Evolutionary conservation across 2,888 invertebrate species (phyloP), one percentile per base, ranked within the genome.

Genomic region (Epiblema foenella): DNA sequence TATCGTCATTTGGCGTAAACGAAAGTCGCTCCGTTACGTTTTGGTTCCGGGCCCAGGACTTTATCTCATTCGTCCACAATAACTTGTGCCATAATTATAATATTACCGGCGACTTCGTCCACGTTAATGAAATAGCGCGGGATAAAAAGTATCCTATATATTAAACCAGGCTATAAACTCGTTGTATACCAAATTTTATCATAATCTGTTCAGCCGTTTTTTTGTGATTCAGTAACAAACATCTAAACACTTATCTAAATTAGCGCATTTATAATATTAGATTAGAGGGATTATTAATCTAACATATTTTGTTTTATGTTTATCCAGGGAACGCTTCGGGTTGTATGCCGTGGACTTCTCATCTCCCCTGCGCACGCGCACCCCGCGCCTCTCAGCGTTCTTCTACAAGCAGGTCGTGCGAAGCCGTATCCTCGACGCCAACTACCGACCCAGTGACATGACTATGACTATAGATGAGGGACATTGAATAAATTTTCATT

Each of bases 311-410:
- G 8, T 5, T 33, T 24, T 42, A 24, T 20, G 9, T 18, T 33
- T 24, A n/a, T 62, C 3, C 78, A 95, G 94, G 11, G 86, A 91
- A 73, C 90, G 89, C 78, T 96, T 95, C 84, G 96, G 96, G 18
- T 73, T 96, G 2, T 94, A 94, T 76, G 85, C 91, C 51, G 95
- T 96, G 0, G 93, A 96, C 81, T 95, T 95, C 79, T 83, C 85
- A 11, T 93, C 93, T 76, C 90, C 94, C 0, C 82, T 85, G 1
- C 91, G 94, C 75, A 87, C 93, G 12, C 90, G 96, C 77, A 93
- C 89, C 9, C 90, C 94, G 0, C 95, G 95, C 81, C 83, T 85
- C 11, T 96, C 96, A 1, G 90, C 90, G 0, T 58, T 79, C 20
- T 91, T 90, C 79, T 93, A 87, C 76, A 88, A 86, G 75, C 80